phyloP scores from a whole-genome alignment of 2,888 invertebrate species.

The Beris morrisii region DNA sequence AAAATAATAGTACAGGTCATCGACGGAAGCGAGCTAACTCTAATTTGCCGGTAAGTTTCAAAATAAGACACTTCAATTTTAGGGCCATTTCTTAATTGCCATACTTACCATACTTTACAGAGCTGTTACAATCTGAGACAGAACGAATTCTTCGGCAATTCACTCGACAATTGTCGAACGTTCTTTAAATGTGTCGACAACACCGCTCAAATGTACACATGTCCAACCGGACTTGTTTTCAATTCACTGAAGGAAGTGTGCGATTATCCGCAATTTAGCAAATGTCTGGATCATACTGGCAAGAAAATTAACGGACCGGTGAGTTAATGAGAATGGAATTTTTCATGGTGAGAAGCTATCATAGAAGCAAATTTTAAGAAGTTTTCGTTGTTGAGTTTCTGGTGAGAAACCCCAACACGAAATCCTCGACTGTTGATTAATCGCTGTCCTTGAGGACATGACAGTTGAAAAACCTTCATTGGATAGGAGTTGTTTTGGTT shows the following conservation, averaged over 20 bases:
- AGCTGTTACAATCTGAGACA: background rate
- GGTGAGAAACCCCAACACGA: too few relatives aligned
- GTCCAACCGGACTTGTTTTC: conserved; percentile 36
- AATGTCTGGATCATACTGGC: conserved; percentile 26
- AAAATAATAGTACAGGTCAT: background rate
- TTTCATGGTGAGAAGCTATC: too few relatives aligned
- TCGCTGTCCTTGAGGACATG: too few relatives aligned
- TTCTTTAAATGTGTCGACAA: conserved; percentile 40
- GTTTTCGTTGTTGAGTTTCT: too few relatives aligned
- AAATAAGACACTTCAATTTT: too few relatives aligned
- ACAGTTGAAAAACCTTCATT: too few relatives aligned
- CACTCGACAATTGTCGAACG: conserved; percentile 31
- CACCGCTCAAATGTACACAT: conserved; percentile 27
- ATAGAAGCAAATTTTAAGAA: too few relatives aligned
- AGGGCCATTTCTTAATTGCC: too few relatives aligned
- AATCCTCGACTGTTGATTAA: too few relatives aligned
- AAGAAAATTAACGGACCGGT: conserved; percentile 9
- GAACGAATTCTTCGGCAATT: conserved; percentile 11
- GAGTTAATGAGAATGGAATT: background rate
- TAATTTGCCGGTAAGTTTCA: conserved; percentile 11
- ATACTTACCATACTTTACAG: background rate
- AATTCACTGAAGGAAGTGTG: conserved; percentile 32
- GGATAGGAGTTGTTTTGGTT: too few relatives aligned
- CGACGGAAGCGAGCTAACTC: conserved; percentile 3
- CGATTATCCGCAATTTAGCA: conserved; percentile 32